These are phyloP conservation scores for Proisotoma minuta DNA, from an alignment of 2,888 invertebrate species.

Conservation along the genomic window DNA sequence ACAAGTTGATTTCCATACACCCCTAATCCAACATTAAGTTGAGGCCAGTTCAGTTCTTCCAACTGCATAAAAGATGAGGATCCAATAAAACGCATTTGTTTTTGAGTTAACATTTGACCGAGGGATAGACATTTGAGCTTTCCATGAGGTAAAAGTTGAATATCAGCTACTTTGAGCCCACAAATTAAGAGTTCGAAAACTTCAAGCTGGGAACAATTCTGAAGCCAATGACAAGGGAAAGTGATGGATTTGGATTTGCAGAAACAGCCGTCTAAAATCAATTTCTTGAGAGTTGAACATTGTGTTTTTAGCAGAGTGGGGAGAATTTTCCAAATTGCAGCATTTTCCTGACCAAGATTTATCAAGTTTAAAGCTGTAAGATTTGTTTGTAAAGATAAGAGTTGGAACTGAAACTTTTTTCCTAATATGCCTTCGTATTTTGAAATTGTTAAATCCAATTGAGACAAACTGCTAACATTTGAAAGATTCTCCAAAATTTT, in stretches of 20 bases:
- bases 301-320: conserved; percentile 1
- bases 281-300: conserved; percentile 7
- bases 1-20: too few relatives aligned
- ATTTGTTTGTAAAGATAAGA: conserved; percentile 14
- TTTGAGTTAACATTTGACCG: conserved; percentile 15
- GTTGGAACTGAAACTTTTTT: too few relatives aligned
- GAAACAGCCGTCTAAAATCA: conserved; percentile 23
- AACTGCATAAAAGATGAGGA: conserved; percentile 5
- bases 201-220: conserved; percentile 13
- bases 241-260: conserved; percentile 1
- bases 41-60: conserved; percentile 11
- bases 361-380: conserved; percentile 11
- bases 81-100: conserved; percentile 18
- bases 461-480: conserved; percentile 9
- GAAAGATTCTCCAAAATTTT: neutral
- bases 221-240: conserved; percentile 17
- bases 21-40: neutral
- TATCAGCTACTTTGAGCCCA: conserved; percentile 11
- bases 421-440: too few relatives aligned
- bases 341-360: conserved; percentile 17
- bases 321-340: conserved; percentile 13
- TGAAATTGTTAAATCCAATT: neutral
- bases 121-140: conserved; percentile 12
- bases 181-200: conserved; percentile 18
- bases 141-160: conserved; percentile 9